Percentiles rank a stretch among this genome's conserved stretches.
Conservation (phyloP, 30 jellyfish, hydroid and myxozoan genomes). For the Morbakka virulenta region DNA sequence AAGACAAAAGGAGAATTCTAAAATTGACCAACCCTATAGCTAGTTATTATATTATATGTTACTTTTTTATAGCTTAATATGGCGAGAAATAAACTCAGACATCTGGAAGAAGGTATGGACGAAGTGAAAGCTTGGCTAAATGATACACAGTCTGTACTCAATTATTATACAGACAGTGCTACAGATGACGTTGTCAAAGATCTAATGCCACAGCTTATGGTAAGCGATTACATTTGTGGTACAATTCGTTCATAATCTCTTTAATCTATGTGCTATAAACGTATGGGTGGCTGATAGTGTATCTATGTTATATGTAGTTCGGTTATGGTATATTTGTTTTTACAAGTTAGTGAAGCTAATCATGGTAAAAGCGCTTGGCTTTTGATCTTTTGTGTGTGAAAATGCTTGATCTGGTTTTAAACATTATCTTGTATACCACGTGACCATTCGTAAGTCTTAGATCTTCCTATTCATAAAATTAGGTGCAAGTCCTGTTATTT, state of each 20-base stretch:
- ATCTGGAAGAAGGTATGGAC: slow-evolving; percentile 63
- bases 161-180: slow-evolving; percentile 27
- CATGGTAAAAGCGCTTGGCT: not conserved
- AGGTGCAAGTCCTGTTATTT: no score
- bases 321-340: not conserved
- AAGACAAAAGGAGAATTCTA: no score
- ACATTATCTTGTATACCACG: no score
- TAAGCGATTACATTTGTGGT: no score
- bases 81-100: slow-evolving; percentile 60
- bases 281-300: not conserved
- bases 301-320: not conserved
- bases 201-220: slow-evolving; percentile 59
- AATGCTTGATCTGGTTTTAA: no score
- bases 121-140: slow-evolving; percentile 71
- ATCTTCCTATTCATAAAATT: no score
- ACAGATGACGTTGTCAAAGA: slow-evolving; percentile 67
- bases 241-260: not conserved
- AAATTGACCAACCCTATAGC: no score
- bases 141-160: slow-evolving; percentile 60
- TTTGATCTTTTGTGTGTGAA: not conserved
- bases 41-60: no score
- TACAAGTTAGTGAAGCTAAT: not conserved
- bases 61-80: slow-evolving; percentile 31
- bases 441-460: no score
- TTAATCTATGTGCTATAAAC: not conserved